Evolutionary conservation across 2,888 invertebrate species (phyloP).

Genomic region (Ellobium chinense): DNA sequence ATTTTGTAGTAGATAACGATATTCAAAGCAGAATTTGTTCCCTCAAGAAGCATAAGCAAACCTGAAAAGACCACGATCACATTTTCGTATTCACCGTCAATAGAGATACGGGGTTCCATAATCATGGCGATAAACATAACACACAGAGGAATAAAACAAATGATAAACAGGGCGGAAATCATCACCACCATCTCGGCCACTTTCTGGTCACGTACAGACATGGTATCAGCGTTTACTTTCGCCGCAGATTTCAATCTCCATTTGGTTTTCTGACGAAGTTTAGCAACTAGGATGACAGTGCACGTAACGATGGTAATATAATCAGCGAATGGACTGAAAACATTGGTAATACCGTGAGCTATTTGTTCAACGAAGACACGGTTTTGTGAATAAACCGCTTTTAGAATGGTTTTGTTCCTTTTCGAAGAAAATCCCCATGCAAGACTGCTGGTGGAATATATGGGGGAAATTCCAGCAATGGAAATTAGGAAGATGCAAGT

Average conservation of each 20-base stretch:
- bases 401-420: conserved; percentile 6
- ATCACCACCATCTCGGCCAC: conserved; percentile 23
- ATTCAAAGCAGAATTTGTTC: conserved; percentile 7
- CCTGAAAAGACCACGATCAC: neutral
- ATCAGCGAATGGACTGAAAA: neutral
- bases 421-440: no score
- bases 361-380: conserved; percentile 2
- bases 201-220: neutral
- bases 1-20: conserved; percentile 25
- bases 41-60: conserved; percentile 3
- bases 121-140: conserved; percentile 20
- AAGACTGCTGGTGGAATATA: no score
- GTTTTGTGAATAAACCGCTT: neutral
- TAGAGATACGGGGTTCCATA: neutral
- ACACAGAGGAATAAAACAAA: conserved; percentile 9
- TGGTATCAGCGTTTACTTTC: neutral
- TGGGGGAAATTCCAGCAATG: no score
- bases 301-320: conserved; percentile 6
- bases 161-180: conserved; percentile 20
- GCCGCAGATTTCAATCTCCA: neutral
- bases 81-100: neutral
- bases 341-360: neutral
- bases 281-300: neutral
- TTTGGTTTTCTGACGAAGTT: neutral
- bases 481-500: no score